Conservation (phyloP, 2,113 vertebrate species). For the Candoia aspera region DNA sequence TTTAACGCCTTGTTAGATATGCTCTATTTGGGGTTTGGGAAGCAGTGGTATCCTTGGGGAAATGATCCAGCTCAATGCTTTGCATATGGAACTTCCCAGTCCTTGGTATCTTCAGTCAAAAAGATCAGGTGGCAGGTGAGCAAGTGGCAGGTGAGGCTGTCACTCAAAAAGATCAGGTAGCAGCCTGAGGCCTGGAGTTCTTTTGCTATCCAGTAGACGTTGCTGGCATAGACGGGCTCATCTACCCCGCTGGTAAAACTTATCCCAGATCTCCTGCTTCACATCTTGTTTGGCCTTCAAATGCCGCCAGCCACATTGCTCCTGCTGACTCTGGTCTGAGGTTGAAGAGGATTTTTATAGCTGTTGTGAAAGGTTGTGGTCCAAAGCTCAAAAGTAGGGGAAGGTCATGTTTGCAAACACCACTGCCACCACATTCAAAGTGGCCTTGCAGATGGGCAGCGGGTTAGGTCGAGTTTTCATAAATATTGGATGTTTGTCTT, state of each 20-base stretch:
- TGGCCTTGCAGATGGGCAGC: neutral
- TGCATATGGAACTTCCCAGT: too few relatives aligned
- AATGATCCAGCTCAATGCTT: too few relatives aligned
- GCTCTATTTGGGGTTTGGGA: neutral
- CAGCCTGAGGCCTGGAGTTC: neutral
- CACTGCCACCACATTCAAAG: neutral
- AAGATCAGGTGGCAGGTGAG: neutral
- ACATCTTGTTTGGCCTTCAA: neutral
- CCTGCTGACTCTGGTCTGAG: neutral
- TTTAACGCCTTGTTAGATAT: neutral
- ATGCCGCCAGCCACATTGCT: neutral
- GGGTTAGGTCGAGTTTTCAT: neutral
- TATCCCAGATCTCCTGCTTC: neutral
- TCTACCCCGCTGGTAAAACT: too few relatives aligned
- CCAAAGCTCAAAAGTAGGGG: neutral
- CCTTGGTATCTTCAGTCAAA: neutral
- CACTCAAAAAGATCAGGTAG: neutral
- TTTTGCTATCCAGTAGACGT: neutral
- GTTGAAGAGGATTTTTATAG: neutral
- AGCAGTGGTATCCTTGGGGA: neutral
- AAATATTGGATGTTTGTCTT: neutral
- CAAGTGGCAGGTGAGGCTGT: neutral
- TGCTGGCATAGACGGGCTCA: neutral
- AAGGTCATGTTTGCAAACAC: fast-evolving
- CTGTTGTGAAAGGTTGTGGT: neutral